Evolutionary conservation across 2,113 vertebrate species (phyloP), one percentile per base, ranked within the genome.

Genomic region (Peromyscus leucopus): DNA sequence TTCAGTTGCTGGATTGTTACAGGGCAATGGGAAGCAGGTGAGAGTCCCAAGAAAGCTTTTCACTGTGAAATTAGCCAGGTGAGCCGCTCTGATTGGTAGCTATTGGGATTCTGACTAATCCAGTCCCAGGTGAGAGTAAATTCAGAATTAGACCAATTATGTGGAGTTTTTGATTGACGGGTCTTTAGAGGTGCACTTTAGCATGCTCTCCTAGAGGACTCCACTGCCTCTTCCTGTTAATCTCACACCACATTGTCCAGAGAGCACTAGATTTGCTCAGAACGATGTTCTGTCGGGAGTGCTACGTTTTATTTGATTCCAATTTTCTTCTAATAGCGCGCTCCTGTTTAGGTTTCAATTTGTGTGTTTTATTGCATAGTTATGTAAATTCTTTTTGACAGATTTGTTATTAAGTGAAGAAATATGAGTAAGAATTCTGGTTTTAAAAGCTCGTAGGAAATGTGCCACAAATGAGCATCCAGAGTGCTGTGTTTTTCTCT

Each of bases 401-500:
- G 39, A 17, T 48, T 95, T 67, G 22, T 95, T 95, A 78, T 83
- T 93, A 93, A 78, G 75, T 13, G 22, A 65, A 91, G 42, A 93
- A 95, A 94, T 86, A 90, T 59, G 91, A 59, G 5, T 91, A 89
- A 80, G 46, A 13, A 59, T 15, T 2, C 42, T 26, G n/a, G 55
- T 57, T 97, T 97, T 1, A 46, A 82, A 98, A 95, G 42, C 93
- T 97, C 69, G 72, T 65, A 95, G 96, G 59, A 89, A n/a, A 59
- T 93, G 42, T 94, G 31, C 42, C 26, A 78, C 78, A 17, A 90
- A 92, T 78, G 59, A 92, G 42, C 97, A 11, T 95, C 36, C 13
- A 36, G n/a, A 51, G 91, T 61, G 57, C 9, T 80, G 0, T 95
- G 59, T 51, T 97, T 97, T 2, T 72, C 88, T 55, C 92, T 94